Base-by-base conservation (phyloP, 2,113 vertebrate species). In the Halcyon malimbica region DNA sequence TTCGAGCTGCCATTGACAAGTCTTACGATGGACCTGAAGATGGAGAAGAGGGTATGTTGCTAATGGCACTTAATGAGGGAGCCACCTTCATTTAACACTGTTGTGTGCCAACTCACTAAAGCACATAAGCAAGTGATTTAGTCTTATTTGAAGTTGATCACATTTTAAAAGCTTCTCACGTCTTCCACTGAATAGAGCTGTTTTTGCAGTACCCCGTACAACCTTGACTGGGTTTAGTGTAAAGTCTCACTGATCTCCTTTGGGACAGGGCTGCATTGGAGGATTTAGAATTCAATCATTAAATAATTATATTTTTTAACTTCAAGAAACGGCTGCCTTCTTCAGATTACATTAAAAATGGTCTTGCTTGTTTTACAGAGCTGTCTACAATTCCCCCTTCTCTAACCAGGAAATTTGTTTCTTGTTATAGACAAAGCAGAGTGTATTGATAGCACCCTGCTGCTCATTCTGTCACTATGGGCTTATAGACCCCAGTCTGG, bases 1-100 rank as follows among this genome's bases (percentile, higher is more conserved):
- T 99, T 98, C 95, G 99, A 82, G 99, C 99, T 4, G 99, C 99
- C 77, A 99, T 99, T 44, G 99, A 99, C 97, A 99, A 99, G 90
- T 99, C 99, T 13, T 99, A 99, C 0, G 99, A 99, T 21, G 99
- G 99, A 12, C 99, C 99, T 0, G 98, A 99, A n/a, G 99, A 98
- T 67, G 96, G 98, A 14, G 99, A 99, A 9, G 98, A 99, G 6
- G 99, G 99, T 99, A 97, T 91, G 98, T 62, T 50, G 12, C 77
- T 75, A 23, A 26, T 21, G 42, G 31, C 51, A 31, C 48, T 48
- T 70, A 10, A 0, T 84, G 75, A 37, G 37, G 26, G 35, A 93
- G 15, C 54, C 57, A 10, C 28, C 59, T 78, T 60, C 33, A 12
- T 31, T 33, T 35, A 59, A 51, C 26, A 10, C 57, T 75, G 44